phyloP scores from a whole-genome alignment of 2,113 vertebrate genomes.

The Cyrtonyx montezumae region DNA sequence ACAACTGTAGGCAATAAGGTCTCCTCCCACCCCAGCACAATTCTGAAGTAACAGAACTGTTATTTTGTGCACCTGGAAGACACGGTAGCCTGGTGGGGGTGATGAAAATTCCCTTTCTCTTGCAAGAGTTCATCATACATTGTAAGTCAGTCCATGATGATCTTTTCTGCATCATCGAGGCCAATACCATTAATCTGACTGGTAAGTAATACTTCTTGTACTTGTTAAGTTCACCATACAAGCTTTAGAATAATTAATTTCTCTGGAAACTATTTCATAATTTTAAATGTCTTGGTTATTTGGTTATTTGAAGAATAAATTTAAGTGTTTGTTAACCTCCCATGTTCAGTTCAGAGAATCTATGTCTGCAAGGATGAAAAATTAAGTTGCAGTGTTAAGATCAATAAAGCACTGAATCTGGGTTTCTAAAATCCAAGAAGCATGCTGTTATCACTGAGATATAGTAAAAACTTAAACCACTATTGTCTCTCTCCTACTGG shows the following conservation, averaged over 20 bases:
- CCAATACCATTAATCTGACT: background rate
- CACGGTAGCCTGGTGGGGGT: background rate
- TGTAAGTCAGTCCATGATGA: background rate
- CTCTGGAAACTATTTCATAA: background rate
- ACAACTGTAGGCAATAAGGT: background rate
- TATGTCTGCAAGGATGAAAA: background rate
- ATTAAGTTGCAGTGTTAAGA: background rate
- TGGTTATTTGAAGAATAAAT: background rate
- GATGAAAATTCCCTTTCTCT: background rate
- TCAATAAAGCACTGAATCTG: background rate
- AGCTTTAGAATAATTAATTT: background rate
- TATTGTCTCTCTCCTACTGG: accelerated
- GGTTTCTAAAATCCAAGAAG: background rate
- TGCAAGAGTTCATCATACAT: background rate
- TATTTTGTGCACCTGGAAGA: background rate
- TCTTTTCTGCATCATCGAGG: background rate
- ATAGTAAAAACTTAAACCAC: background rate
- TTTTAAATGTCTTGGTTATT: background rate
- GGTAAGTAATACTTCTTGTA: background rate
- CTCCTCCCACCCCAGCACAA: background rate
- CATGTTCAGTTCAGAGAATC: background rate
- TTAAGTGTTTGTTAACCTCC: background rate
- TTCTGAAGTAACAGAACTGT: background rate
- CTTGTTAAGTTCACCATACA: background rate
- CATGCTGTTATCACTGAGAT: background rate